Conservation (phyloP, 2,888 invertebrate species). For the Ptilodon capucinus region DNA sequence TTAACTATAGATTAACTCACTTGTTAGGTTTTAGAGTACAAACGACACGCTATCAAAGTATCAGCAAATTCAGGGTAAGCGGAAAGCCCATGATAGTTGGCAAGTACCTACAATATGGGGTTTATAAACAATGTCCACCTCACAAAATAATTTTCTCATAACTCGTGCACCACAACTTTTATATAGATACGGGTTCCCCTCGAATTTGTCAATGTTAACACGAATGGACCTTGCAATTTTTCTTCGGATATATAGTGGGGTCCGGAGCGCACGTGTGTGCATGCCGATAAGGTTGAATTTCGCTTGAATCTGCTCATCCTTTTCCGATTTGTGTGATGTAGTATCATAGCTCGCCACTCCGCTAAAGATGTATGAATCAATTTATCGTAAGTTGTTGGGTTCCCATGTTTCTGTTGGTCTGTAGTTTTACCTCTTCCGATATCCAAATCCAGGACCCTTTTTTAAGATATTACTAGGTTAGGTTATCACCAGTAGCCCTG, state of each 20-base stretch:
- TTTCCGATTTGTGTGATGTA: neutral
- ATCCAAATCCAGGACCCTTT: too few relatives aligned
- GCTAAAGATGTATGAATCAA: neutral
- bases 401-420: neutral
- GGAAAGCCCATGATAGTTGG: too few relatives aligned
- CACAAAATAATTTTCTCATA: neutral
- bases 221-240: conserved; percentile 24
- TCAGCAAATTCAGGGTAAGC: too few relatives aligned
- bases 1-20: too few relatives aligned
- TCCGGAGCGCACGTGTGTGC: neutral
- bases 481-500: too few relatives aligned
- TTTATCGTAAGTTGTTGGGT: neutral
- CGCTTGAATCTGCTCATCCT: too few relatives aligned
- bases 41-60: too few relatives aligned
- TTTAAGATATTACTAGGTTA: too few relatives aligned
- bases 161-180: neutral
- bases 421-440: neutral
- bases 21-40: too few relatives aligned
- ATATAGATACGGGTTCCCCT: conserved; percentile 7
- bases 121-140: too few relatives aligned
- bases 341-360: neutral
- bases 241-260: conserved; percentile 18
- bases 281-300: neutral
- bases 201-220: conserved; percentile 36
- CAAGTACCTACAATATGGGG: too few relatives aligned